Evolutionary conservation across 2,888 invertebrate genomes (phyloP), one percentile per base, ranked within the genome.

Genomic region (Nomada fabriciana): DNA sequence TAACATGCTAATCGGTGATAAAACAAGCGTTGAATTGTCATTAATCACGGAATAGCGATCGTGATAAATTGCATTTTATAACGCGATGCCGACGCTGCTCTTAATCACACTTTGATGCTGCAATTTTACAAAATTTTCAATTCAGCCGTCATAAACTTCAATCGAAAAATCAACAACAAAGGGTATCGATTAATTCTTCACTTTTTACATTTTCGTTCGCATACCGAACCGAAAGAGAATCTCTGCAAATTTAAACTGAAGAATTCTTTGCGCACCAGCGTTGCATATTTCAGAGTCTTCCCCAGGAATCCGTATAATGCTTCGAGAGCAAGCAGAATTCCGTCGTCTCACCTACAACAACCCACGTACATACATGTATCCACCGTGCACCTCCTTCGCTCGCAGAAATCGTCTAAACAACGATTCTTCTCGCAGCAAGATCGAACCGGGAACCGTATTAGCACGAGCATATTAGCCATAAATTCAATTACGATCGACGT

Each of bases 401-500:
- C 13, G 15, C 1, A 20, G 13, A n/a, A 63, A 63, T 47, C 13
- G 47, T 9, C 18, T 18, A 3, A n/a, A 57, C 59, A n/a, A 47
- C 61, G 42, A 42, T 69, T 43, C 25, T 52, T 68, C 50, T 25
- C 61, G 50, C 3, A 10, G 59, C 15, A 5, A 25, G n/a, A 50
- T 70, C 61, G 63, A 63, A 42, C 11, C 23, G 11, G 23, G 60
- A 50, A 71, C 11, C 23, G 50, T 71, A 70, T 47, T 70, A 70
- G 29, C 29, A 36, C 10, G 23, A 64, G n/a, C 57, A 64, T 71
- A 72, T 72, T 79, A 68, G 72, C 57, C 80, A 80, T 80, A 80
- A 80, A 80, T 80, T 80, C 80, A 80, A 80, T 80, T 80, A 80
- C 67, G 80, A 72, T 79, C 72, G 79, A 68, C 79, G 72, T 80